Evolutionary conservation across 2,113 vertebrate genomes (phyloP).

Genomic region (Mus musculus): GRCm39 chr10:37934501-37935000

Average conservation of each 20-base stretch:
- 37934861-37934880: background rate
- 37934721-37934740: background rate
- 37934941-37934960: background rate
- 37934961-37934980: conserved; percentile 3
- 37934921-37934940: background rate
- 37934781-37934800: background rate
- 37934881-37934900: background rate
- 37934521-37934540: background rate
- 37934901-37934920: background rate
- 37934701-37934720: background rate
- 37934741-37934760: background rate
- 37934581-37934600: background rate
- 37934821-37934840: background rate
- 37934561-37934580: background rate
- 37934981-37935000: conserved; percentile 1
- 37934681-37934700: background rate
- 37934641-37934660: background rate
- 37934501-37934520: conserved; percentile 53
- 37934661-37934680: background rate
- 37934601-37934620: background rate
- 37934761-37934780: background rate
- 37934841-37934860: background rate
- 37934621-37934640: background rate
- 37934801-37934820: background rate
- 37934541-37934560: background rate